A percentile compares a stretch with the other conserved stretches of the same genome.
phyloP scores from a whole-genome alignment of 2,888 invertebrate species.

The Microctonus hyperodae region DNA sequence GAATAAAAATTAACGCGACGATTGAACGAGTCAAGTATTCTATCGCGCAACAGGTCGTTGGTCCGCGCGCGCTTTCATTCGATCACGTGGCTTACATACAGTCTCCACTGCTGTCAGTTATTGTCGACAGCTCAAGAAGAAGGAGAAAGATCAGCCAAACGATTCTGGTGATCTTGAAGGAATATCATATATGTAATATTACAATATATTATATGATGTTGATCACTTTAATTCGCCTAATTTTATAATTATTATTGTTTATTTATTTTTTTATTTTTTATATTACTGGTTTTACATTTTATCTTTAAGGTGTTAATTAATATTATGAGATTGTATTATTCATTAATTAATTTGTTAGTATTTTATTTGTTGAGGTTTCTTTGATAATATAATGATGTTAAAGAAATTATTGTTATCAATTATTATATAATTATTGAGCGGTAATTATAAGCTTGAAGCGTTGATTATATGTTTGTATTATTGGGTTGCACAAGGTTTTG shows the following conservation, averaged over 20 bases:
- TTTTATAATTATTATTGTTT: too few relatives aligned
- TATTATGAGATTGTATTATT: neutral
- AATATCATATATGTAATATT: too few relatives aligned
- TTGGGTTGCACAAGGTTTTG: neutral
- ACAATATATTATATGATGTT: too few relatives aligned
- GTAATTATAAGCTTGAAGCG: neutral
- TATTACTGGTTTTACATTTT: too few relatives aligned
- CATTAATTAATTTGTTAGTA: neutral
- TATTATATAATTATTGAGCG: neutral
- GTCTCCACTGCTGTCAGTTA: neutral
- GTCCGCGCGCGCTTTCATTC: conserved; percentile 37
- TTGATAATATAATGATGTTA: too few relatives aligned
- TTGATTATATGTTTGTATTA: neutral
- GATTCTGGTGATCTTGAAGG: neutral
- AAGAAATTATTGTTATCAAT: neutral
- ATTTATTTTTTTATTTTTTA: too few relatives aligned
- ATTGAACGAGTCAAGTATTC: conserved; percentile 38
- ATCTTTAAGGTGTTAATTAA: neutral
- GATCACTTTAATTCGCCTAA: too few relatives aligned
- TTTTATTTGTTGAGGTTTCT: too few relatives aligned
- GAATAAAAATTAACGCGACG: conserved; percentile 35
- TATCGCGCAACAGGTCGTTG: conserved; percentile 55
- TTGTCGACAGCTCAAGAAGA: neutral
- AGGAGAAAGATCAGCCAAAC: conserved; percentile 2
- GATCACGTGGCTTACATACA: conserved; percentile 20